Conservation (phyloP, 2,888 invertebrate genomes). For the Hydriomena furcata region DNA sequence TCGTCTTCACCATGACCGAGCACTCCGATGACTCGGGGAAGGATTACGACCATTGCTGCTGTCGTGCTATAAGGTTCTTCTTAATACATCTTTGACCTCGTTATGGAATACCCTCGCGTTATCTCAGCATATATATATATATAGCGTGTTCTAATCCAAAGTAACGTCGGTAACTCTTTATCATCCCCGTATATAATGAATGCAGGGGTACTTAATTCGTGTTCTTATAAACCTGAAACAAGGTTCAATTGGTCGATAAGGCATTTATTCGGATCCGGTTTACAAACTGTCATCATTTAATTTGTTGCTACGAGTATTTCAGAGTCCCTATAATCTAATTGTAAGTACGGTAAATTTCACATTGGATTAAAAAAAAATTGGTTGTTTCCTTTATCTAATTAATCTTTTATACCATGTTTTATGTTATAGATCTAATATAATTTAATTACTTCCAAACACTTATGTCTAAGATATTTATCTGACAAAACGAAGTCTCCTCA, state of each 20-base stretch:
- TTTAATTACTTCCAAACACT: no score
- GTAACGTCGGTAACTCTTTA: no score
- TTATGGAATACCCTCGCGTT: neutral
- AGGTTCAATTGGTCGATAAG: slow-evolving; percentile 1
- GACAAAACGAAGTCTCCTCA: neutral
- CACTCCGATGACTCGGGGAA: slow-evolving; percentile 38
- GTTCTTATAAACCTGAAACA: neutral
- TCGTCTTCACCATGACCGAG: slow-evolving; percentile 43
- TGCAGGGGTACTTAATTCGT: no score
- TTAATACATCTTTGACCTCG: neutral
- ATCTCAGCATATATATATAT: no score
- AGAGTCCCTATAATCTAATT: neutral
- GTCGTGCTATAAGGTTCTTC: slow-evolving; percentile 32
- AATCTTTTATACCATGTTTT: no score
- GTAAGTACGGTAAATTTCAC: slow-evolving; percentile 2
- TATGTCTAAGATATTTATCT: neutral
- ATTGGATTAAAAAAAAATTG: neutral
- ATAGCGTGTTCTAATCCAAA: no score
- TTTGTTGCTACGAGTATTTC: slow-evolving; percentile 16
- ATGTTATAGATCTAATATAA: no score
- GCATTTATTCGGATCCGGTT: slow-evolving; percentile 6
- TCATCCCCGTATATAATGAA: no score
- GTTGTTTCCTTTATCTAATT: no score
- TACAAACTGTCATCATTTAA: slow-evolving; percentile 9
- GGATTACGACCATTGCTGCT: slow-evolving; percentile 40